These are phyloP conservation scores for Rhincodon typus DNA, from an alignment of 2,797 vertebrate species.

Conservation along the genomic window DNA sequence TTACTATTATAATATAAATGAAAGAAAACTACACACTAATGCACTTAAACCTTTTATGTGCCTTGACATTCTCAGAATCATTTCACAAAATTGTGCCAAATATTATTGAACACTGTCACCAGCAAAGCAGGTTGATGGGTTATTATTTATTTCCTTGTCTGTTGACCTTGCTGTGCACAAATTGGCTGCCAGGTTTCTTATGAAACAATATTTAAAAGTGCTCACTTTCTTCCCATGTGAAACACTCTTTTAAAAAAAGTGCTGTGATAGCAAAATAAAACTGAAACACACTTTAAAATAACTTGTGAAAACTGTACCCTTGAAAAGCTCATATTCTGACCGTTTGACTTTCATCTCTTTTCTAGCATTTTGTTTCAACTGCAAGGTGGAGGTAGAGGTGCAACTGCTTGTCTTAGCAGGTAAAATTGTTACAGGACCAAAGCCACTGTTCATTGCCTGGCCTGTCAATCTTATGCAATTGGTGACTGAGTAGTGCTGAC, in stretches of 20 bases:
- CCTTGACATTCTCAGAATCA: too few relatives aligned
- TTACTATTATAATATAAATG: background rate
- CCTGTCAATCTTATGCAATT: slow-evolving; percentile 58
- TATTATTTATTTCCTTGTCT: background rate
- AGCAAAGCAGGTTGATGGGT: background rate
- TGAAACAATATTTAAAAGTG: background rate
- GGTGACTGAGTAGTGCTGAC: slow-evolving; percentile 49
- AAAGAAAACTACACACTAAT: background rate
- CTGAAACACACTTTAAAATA: background rate
- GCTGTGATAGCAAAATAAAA: background rate
- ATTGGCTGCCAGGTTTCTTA: background rate
- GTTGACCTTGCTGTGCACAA: background rate
- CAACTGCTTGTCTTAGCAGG: slow-evolving; percentile 49
- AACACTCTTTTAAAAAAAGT: background rate
- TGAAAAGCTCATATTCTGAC: background rate
- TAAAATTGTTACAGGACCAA: slow-evolving; percentile 50
- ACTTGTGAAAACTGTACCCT: background rate
- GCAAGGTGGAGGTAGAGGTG: slow-evolving; percentile 44
- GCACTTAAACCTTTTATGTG: background rate
- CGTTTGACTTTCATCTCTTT: background rate
- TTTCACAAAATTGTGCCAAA: background rate
- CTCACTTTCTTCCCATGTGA: background rate
- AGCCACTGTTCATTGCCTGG: slow-evolving; percentile 65
- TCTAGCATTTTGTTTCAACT: slow-evolving; percentile 41
- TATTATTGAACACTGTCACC: background rate